Evolutionary conservation across 2,113 vertebrate species (phyloP).

Genomic region (Struthidea cinerea): DNA sequence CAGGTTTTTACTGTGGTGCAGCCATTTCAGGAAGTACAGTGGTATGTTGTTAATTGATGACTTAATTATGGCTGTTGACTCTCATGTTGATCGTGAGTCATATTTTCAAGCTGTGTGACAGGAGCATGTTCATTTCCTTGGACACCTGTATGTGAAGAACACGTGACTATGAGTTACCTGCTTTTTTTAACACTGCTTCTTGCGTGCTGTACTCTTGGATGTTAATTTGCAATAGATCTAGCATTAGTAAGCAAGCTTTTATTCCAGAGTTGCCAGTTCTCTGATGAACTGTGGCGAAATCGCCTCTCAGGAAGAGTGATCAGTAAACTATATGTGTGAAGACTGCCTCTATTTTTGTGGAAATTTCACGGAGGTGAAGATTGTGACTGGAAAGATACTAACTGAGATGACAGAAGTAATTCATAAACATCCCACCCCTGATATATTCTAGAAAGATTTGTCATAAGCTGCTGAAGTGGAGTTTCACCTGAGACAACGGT

Average conservation of each 20-base stretch:
- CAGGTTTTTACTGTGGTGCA: neutral
- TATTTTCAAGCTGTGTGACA: neutral
- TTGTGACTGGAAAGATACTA: neutral
- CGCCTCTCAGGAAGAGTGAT: neutral
- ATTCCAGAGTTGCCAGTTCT: neutral
- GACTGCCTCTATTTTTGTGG: neutral
- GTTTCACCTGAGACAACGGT: neutral
- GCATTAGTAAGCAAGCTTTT: neutral
- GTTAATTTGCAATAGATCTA: neutral
- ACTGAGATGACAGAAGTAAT: neutral
- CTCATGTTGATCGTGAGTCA: neutral
- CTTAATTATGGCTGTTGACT: neutral
- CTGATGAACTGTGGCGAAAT: neutral
- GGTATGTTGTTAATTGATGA: neutral
- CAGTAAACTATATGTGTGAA: neutral
- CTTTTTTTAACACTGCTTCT: neutral
- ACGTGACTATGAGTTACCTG: neutral
- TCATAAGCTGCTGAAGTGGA: neutral
- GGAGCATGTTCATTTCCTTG: neutral
- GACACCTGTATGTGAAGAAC: neutral
- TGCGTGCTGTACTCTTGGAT: neutral
- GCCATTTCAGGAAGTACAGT: constrained; percentile 12
- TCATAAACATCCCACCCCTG: neutral
- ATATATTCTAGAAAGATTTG: neutral
- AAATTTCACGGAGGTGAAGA: neutral